phyloP scores from a whole-genome alignment of 2,797 vertebrate species.

The Oreochromis mossambicus region DNA sequence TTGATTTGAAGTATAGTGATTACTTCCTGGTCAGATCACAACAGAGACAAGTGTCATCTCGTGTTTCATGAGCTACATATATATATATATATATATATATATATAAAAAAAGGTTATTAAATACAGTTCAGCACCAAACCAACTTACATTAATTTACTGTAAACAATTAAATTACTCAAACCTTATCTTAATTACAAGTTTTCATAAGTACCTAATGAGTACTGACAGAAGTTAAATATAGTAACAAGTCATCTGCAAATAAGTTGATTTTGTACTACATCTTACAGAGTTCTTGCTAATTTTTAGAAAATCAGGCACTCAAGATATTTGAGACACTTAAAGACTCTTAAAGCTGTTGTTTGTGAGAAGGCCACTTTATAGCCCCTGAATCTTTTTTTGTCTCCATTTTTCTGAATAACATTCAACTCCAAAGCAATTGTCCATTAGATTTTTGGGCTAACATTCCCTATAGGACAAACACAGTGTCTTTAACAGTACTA shows the following conservation, averaged over 20 bases:
- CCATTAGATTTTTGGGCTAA: neutral
- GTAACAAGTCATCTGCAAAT: slow-evolving; percentile 21
- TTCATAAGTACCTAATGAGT: neutral
- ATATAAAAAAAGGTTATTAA: neutral
- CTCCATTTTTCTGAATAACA: neutral
- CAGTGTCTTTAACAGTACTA: neutral
- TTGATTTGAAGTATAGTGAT: neutral
- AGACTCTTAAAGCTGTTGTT: neutral
- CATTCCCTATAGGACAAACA: neutral
- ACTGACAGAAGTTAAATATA: neutral
- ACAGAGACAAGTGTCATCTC: neutral
- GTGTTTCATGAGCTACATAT: neutral
- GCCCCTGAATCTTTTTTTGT: neutral
- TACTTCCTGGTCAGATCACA: neutral
- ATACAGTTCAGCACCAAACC: neutral
- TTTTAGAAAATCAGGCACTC: neutral
- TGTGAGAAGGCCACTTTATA: neutral
- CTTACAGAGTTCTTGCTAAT: neutral
- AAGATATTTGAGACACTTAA: neutral
- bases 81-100: too few relatives aligned
- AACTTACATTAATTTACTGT: neutral
- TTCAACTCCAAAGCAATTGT: neutral
- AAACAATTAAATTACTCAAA: neutral
- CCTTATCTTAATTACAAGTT: neutral
- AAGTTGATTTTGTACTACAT: neutral